Percentiles rank a stretch among this genome's conserved stretches.
phyloP scores from a whole-genome alignment of 2,797 vertebrate species.

The Tapera naevia region DNA sequence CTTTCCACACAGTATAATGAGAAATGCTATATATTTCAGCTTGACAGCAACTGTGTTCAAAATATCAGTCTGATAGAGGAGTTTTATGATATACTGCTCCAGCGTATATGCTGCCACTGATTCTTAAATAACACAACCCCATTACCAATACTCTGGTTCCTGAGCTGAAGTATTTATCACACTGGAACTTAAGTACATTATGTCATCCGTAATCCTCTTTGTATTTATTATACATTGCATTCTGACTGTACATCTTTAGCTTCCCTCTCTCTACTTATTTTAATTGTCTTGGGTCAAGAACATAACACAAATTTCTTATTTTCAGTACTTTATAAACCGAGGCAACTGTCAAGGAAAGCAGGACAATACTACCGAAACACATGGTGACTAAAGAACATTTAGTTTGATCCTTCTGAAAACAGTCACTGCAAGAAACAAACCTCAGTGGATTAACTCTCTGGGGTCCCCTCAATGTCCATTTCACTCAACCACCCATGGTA shows the following conservation, averaged over 20 bases:
- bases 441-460: not conserved
- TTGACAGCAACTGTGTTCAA: not conserved
- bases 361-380: not conserved
- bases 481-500: not conserved
- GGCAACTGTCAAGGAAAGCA: not conserved
- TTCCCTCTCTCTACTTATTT: not conserved
- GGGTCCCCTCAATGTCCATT: not conserved
- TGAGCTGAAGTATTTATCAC: not conserved
- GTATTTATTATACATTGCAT: not conserved
- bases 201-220: not conserved
- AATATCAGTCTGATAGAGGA: not conserved
- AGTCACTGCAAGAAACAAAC: not conserved
- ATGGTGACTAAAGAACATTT: fast-evolving
- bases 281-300: not conserved
- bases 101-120: not conserved
- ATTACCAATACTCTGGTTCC: not conserved
- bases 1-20: not conserved
- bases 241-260: not conserved
- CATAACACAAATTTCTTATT: not conserved
- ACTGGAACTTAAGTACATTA: not conserved
- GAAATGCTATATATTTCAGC: fast-evolving
- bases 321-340: not conserved
- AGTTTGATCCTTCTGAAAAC: not conserved
- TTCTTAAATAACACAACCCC: not conserved
- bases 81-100: not conserved